Percentiles rank a stretch among this genome's conserved stretches.
Evolutionary conservation across 2,888 invertebrate genomes (phyloP).

Genomic region (Drosophila ezoana): DNA sequence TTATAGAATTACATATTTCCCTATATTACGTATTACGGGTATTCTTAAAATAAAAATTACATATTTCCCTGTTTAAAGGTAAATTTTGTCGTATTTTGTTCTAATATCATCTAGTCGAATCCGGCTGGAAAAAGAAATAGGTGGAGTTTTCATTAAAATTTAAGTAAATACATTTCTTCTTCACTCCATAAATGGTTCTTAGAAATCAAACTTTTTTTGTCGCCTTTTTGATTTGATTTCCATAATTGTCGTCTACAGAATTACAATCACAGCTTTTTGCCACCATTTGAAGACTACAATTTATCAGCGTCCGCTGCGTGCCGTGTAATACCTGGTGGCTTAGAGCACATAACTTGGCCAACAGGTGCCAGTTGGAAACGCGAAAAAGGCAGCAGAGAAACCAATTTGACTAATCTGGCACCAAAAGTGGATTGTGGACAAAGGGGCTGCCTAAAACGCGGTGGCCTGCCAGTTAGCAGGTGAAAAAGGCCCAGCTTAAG

Average conservation of each 20-base stretch:
- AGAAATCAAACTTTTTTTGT: neutral
- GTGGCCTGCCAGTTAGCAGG: conserved; percentile 12
- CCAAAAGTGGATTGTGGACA: conserved; percentile 3
- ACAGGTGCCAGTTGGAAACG: conserved; percentile 29
- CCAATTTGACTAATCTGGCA: conserved; percentile 69
- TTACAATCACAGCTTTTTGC: conserved; percentile 1
- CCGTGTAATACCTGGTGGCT: conserved; percentile 31
- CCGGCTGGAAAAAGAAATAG: no score
- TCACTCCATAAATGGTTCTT: no score
- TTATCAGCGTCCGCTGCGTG: conserved; percentile 26
- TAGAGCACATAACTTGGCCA: conserved; percentile 46
- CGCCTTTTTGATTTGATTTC: neutral
- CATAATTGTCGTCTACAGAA: neutral
- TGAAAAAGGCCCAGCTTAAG: conserved; percentile 28
- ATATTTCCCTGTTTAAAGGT: no score
- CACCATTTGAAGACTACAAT: conserved; percentile 26
- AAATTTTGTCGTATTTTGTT: no score
- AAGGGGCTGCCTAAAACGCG: conserved; percentile 3
- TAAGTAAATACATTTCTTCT: neutral
- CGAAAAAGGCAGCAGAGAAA: conserved; percentile 17
- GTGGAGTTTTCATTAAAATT: neutral
- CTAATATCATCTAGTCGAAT: no score
- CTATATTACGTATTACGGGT: no score
- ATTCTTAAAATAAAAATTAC: no score
- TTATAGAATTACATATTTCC: no score